phyloP scores from a whole-genome alignment of 2,888 invertebrate species.

The Zele albiditarsus region DNA sequence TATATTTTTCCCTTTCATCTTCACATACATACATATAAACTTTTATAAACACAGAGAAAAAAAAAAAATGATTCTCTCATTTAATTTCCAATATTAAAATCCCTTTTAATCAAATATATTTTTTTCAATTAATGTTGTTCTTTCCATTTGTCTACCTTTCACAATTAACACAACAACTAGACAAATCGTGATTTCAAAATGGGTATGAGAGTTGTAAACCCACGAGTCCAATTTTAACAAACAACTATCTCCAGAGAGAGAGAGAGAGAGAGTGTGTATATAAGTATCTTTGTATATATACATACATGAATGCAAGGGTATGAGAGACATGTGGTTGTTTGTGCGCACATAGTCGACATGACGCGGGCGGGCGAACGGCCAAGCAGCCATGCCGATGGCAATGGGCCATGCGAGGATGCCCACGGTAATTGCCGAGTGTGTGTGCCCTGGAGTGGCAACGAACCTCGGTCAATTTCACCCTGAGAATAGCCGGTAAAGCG shows the following conservation, averaged over 20 bases:
- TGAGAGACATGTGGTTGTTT: background rate
- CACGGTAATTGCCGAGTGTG: constrained; percentile 26
- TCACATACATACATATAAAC: background rate
- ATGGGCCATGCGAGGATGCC: constrained; percentile 32
- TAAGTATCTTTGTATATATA: constrained; percentile 8
- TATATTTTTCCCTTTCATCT: background rate
- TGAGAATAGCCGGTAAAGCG: constrained; percentile 13
- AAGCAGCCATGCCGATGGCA: constrained; percentile 35
- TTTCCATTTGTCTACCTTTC: background rate
- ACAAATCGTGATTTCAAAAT: constrained; percentile 30
- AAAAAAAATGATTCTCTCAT: no score
- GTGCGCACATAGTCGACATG: background rate
- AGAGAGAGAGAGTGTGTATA: constrained; percentile 1
- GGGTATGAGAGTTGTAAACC: background rate
- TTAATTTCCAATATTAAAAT: no score
- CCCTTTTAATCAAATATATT: no score
- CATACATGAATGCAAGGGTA: background rate
- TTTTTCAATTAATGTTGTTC: background rate
- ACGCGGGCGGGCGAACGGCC: constrained; percentile 26
- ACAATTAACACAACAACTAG: background rate
- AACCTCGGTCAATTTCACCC: constrained; percentile 35
- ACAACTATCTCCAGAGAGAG: background rate
- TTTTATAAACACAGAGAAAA: background rate
- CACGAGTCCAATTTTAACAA: constrained; percentile 21
- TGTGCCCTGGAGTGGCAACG: constrained; percentile 27